Conservation (phyloP, 2,797 vertebrate species). For the Melanotaenia maccullochi region DNA sequence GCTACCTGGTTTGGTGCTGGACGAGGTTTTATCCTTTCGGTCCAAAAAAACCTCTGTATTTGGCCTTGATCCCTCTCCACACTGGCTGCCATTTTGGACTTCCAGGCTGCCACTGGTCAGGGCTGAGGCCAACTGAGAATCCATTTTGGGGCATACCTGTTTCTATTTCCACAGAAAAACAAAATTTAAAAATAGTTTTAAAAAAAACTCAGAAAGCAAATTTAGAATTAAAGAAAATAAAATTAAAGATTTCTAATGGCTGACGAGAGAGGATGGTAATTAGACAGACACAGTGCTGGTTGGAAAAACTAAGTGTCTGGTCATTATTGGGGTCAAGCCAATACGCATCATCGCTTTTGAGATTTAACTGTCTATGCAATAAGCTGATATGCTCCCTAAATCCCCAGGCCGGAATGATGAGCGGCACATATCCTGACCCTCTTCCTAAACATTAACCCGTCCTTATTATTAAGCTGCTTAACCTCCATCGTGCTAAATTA, state of each 20-base stretch:
- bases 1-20: constrained; percentile 68
- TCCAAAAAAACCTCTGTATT: constrained; percentile 61
- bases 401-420: constrained; percentile 21
- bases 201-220: constrained; percentile 8
- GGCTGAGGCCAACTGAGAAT: constrained; percentile 81
- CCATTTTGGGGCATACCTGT: constrained; percentile 82
- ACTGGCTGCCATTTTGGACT: constrained; percentile 78
- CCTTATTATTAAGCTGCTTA: constrained; percentile 20
- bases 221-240: neutral
- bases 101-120: constrained; percentile 79
- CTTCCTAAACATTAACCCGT: constrained; percentile 6
- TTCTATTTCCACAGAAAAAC: constrained; percentile 61
- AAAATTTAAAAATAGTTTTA: constrained; percentile 14
- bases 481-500: constrained; percentile 34
- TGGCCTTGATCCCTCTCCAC: constrained; percentile 65
- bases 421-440: constrained; percentile 18
- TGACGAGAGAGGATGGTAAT: neutral
- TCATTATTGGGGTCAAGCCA: constrained; percentile 54
- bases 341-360: constrained; percentile 6
- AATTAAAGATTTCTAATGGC: neutral
- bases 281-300: neutral
- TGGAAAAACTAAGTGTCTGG: constrained; percentile 15
- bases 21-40: constrained; percentile 59
- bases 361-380: neutral
- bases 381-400: constrained; percentile 1